These are phyloP conservation scores for Tholera decimalis DNA, from an alignment of 2,888 invertebrate genomes.

Conservation along the genomic window DNA sequence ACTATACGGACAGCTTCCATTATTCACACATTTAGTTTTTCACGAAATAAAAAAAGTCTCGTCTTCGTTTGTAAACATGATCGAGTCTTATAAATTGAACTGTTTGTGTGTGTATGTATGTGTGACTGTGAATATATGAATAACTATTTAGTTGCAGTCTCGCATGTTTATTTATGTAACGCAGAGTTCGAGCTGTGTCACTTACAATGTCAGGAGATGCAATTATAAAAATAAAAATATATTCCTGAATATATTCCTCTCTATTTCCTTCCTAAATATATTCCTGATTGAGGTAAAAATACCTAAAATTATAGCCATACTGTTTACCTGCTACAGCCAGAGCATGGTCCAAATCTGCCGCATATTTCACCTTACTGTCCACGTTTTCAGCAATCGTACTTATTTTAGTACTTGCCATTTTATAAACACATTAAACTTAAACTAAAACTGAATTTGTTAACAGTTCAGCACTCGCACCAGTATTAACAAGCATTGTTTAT, in stretches of 20 bases:
- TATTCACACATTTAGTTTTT: too few relatives aligned
- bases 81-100: background rate
- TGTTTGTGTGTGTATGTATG: background rate
- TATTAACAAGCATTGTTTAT: constrained; percentile 75
- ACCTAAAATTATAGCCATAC: background rate
- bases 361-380: constrained; percentile 65
- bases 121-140: constrained; percentile 17
- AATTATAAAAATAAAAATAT: too few relatives aligned
- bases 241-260: background rate
- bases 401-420: constrained; percentile 71
- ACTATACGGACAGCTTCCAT: background rate
- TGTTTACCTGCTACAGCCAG: constrained; percentile 72
- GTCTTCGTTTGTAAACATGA: background rate
- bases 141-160: constrained; percentile 1
- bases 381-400: constrained; percentile 73
- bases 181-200: constrained; percentile 4
- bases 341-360: constrained; percentile 82
- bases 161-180: constrained; percentile 16
- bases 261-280: background rate
- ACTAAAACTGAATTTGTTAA: constrained; percentile 20
- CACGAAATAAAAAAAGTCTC: background rate
- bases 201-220: background rate
- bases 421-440: constrained; percentile 15
- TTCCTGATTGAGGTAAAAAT: too few relatives aligned
- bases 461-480: constrained; percentile 16